Evolutionary conservation across 2,888 invertebrate genomes (phyloP), one percentile per base, ranked within the genome.

Genomic region (Meloe dianella): DNA sequence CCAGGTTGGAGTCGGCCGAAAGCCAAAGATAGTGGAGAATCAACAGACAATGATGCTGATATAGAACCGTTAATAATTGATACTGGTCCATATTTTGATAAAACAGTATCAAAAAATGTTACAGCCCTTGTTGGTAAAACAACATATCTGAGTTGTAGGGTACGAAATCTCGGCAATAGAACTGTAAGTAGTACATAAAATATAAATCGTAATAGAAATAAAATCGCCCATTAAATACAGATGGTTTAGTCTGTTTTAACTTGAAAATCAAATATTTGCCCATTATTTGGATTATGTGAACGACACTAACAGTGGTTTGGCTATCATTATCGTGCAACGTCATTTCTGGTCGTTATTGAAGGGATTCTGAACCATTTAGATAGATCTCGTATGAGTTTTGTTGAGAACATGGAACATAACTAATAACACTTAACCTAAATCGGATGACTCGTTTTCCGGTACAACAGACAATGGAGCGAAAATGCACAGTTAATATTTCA

Each of bases 51-150:
- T 71, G 84, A 84, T 63, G 79, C 78, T 68, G 84, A 85, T 51
- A 73, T 85, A 61, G 85, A 86, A 68, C 84, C 86, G 17, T 79
- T 84, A 69, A 79, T 84, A 63, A 84, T 84, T 67, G 81, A 83
- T 73, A 85, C 91, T 57, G 92, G 91, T 12, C 92, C 92, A 0
- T 89, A 89, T 79, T 92, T 92, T 81, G 92, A 92, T 76, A 84
- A 89, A 64, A 86, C 88, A 0, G 91, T 90, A 68, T 91, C 92
- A 38, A 89, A 88, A 75, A 92, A 93, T 78, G 92, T 92, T 67
- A 92, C 92, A 20, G 92, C 92, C 0, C 84, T 92, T 17, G 92
- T 92, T 12, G 92, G 92, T 32, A 92, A 92, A 83, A 91, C 91
- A 3, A 91, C 92, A 2, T 89, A 90, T 77, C 85, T 92, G 68